phyloP scores from a whole-genome alignment of 2,888 invertebrate species.

The Electrophaes corylata region DNA sequence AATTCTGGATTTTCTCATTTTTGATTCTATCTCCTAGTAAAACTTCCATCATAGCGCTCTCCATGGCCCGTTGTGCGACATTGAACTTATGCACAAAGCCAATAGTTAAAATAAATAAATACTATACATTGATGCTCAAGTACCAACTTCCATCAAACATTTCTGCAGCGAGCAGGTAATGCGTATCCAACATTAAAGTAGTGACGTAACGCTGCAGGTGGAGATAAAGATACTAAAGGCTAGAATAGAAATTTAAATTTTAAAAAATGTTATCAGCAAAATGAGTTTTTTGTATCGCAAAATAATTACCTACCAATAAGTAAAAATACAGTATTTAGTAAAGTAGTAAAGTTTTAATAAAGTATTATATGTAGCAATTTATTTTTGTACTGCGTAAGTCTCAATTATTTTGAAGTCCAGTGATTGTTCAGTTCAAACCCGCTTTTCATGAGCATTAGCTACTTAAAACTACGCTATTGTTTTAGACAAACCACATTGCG shows the following conservation, averaged over 20 bases:
- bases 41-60: too few species aligned
- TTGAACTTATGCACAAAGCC: too few species aligned
- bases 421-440: not conserved
- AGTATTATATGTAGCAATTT: too few species aligned
- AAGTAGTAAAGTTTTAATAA: too few species aligned
- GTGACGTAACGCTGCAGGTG: constrained; percentile 27
- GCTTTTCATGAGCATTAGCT: constrained; percentile 50
- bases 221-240: constrained; percentile 1
- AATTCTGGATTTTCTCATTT: too few species aligned
- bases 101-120: too few species aligned
- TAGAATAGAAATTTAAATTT: constrained; percentile 1
- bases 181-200: constrained; percentile 12
- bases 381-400: too few species aligned
- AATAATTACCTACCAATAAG: too few species aligned
- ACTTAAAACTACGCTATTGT: constrained; percentile 57
- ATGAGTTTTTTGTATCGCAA: too few species aligned
- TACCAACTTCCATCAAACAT: constrained; percentile 4
- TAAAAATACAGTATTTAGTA: not conserved
- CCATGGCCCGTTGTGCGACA: too few species aligned
- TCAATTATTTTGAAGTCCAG: constrained; percentile 5
- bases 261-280: too few species aligned
- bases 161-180: constrained; percentile 20
- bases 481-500: constrained; percentile 63
- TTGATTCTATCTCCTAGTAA: too few species aligned
- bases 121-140: constrained; percentile 11